Evolutionary conservation across 2,113 vertebrate species (phyloP).

Genomic region (Ariopsis seemanni): DNA sequence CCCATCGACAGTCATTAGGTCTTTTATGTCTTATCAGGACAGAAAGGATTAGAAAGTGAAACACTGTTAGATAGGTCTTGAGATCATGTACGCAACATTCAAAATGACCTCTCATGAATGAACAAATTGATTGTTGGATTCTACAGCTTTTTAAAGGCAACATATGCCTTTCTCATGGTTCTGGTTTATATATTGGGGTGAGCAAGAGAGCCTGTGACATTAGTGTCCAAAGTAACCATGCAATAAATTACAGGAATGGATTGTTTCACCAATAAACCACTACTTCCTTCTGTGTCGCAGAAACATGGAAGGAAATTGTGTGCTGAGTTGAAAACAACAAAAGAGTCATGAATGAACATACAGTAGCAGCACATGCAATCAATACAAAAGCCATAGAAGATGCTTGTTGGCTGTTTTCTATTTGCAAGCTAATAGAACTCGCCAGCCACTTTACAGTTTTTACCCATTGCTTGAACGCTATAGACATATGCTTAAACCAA

Average conservation of each 20-base stretch:
- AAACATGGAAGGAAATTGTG: not conserved
- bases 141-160: not conserved
- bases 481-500: too few species aligned
- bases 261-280: slow-evolving; percentile 17
- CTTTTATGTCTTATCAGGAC: not conserved
- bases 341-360: not conserved
- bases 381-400: not conserved
- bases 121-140: slow-evolving; percentile 27
- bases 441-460: too few species aligned
- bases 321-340: not conserved
- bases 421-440: not conserved
- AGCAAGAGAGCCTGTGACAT: not conserved
- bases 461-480: too few species aligned
- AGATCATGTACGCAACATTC: not conserved
- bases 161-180: not conserved
- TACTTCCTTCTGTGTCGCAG: slow-evolving; percentile 1
- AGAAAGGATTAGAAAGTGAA: not conserved
- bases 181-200: slow-evolving; percentile 5
- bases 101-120: not conserved
- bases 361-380: not conserved
- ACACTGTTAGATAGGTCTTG: not conserved
- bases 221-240: not conserved
- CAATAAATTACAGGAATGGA: slow-evolving; percentile 13
- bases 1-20: not conserved
- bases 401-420: not conserved